Evolutionary conservation across 1,140 invertebrate genomes (phyloP).

Genomic region (Cherax quadricarinatus): DNA sequence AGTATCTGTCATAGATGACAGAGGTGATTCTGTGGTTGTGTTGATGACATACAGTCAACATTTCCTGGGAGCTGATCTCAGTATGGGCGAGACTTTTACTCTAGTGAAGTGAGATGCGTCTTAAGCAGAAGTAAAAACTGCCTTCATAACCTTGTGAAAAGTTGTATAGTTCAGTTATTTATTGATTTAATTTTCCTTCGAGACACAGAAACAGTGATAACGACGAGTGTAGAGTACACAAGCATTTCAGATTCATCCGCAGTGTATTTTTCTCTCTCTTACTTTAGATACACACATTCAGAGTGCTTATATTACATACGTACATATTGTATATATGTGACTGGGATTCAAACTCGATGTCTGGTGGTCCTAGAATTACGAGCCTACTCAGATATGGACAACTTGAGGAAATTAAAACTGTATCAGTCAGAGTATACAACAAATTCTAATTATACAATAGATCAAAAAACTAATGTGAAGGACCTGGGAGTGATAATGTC

Average conservation of each 20-base stretch:
- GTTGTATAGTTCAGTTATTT: neutral
- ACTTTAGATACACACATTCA: neutral
- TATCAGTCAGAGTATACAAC: too few relatives aligned
- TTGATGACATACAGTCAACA: neutral
- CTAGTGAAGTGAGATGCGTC: neutral
- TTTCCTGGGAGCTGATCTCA: neutral
- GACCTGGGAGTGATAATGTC: too few relatives aligned
- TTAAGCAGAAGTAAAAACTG: neutral
- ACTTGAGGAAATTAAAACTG: too few relatives aligned
- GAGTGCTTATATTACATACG: too few relatives aligned
- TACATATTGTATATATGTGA: too few relatives aligned
- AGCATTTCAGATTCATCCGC: neutral
- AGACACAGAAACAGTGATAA: neutral
- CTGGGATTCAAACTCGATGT: too few relatives aligned
- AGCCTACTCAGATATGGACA: too few relatives aligned
- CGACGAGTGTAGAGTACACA: neutral
- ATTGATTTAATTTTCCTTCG: neutral
- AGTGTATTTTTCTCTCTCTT: neutral
- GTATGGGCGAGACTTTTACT: neutral
- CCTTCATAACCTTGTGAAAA: neutral
- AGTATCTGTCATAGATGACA: neutral
- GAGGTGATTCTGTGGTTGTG: neutral
- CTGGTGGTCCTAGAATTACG: too few relatives aligned
- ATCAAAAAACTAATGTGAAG: too few relatives aligned
- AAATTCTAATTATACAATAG: too few relatives aligned